phyloP scores from a whole-genome alignment of 2,888 invertebrate species.

The Tinea trinotella region DNA sequence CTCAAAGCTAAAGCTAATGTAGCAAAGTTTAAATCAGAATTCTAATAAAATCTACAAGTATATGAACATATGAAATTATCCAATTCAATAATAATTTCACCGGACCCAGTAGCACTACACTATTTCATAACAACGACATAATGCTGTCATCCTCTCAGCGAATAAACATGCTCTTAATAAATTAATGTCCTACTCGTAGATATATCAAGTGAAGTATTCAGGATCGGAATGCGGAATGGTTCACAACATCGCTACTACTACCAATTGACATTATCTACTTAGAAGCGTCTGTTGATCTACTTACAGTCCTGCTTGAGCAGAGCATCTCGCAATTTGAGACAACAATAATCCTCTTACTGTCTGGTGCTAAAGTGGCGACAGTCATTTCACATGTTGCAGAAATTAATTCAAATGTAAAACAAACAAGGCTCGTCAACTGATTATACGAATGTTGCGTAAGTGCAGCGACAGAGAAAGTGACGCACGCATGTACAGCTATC shows the following conservation, averaged over 20 bases:
- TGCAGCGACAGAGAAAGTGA: conserved; percentile 37
- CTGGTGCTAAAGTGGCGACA: neutral
- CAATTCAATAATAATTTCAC: neutral
- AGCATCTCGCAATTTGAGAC: conserved; percentile 23
- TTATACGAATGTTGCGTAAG: conserved; percentile 16
- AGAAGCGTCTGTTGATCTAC: conserved; percentile 49
- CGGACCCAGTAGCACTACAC: neutral
- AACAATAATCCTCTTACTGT: conserved; percentile 23
- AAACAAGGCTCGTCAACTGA: neutral
- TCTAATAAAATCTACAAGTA: neutral
- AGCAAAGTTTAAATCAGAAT: no score
- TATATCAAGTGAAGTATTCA: conserved; percentile 43
- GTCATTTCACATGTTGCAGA: neutral
- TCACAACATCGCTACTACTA: conserved; percentile 23
- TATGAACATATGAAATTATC: neutral
- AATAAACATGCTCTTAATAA: conserved; percentile 33
- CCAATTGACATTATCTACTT: conserved; percentile 67
- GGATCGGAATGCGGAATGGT: conserved; percentile 64
- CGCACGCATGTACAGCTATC: conserved; percentile 31
- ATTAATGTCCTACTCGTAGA: conserved; percentile 47
- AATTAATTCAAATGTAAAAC: neutral
- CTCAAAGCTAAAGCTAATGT: no score
- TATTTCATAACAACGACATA: conserved; percentile 10
- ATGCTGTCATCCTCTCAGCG: conserved; percentile 15
- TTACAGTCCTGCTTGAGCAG: neutral